Percentiles rank a stretch among this genome's conserved stretches.
These are phyloP conservation scores for Chaenodraco wilsoni DNA, from an alignment of 2,797 vertebrate genomes.

Conservation along the genomic window DNA sequence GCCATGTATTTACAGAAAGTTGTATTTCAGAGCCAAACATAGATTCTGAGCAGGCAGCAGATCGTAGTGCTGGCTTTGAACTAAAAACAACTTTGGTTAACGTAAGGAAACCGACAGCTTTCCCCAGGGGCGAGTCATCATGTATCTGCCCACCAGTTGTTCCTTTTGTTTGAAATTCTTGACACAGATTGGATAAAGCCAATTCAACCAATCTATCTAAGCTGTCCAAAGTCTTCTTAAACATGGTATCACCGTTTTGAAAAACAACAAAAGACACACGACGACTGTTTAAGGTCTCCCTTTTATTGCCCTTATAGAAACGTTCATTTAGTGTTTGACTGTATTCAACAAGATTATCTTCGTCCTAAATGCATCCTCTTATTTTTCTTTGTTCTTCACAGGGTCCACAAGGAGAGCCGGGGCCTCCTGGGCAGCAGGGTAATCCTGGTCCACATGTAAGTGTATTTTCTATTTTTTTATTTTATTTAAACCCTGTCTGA, in stretches of 20 bases:
- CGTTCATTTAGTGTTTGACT: neutral
- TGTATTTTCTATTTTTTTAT: too few species aligned
- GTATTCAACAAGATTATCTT: neutral
- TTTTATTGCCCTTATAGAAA: neutral
- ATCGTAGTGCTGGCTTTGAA: conserved; percentile 17
- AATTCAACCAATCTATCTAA: neutral
- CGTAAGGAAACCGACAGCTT: neutral
- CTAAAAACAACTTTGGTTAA: conserved; percentile 20
- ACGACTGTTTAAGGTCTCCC: neutral
- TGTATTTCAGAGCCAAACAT: conserved; percentile 29
- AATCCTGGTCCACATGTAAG: conserved; percentile 92
- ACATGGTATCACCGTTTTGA: neutral
- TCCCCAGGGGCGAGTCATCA: conserved; percentile 12
- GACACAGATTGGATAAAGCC: conserved; percentile 11
- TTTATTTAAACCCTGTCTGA: conserved; percentile 13
- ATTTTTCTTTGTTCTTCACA: conserved; percentile 63
- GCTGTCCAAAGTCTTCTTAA: neutral
- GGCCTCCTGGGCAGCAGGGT: conserved; percentile 93
- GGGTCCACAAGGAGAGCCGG: conserved; percentile 94
- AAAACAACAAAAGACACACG: neutral
- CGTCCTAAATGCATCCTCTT: conserved; percentile 4
- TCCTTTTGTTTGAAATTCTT: conserved; percentile 33
- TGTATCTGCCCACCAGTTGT: conserved; percentile 2
- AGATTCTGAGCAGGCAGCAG: conserved; percentile 10
- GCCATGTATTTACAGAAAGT: conserved; percentile 18